Percentiles rank a stretch among this genome's conserved stretches.
Conservation (phyloP, 2,888 invertebrate genomes). For the Hypselothyrea guttata region DNA sequence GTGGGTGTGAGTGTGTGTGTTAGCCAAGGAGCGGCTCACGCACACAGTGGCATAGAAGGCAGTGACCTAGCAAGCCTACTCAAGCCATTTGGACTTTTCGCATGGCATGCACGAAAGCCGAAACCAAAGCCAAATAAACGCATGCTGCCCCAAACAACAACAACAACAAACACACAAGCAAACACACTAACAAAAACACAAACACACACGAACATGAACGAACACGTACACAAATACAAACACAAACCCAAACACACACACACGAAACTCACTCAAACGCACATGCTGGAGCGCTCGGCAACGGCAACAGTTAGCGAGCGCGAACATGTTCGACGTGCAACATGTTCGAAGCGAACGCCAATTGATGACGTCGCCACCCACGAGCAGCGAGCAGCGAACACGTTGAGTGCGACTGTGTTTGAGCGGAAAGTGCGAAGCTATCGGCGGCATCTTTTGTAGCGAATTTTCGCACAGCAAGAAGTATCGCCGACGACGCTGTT, state of each 20-base stretch:
- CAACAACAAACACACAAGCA: conserved; percentile 6
- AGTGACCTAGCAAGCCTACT: conserved; percentile 76
- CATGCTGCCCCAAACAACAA: conserved; percentile 26
- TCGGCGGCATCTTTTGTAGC: conserved; percentile 67
- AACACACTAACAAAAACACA: conserved; percentile 2
- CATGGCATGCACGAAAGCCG: conserved; percentile 54
- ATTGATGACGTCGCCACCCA: conserved; percentile 43
- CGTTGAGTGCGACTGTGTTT: conserved; percentile 58
- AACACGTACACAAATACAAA: neutral
- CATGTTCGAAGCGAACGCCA: conserved; percentile 42
- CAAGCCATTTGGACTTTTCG: conserved; percentile 41
- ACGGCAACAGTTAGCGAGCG: conserved; percentile 68
- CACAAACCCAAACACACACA: neutral
- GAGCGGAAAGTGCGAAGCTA: conserved; percentile 45
- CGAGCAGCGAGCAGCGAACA: conserved; percentile 14
- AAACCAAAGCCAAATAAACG: conserved; percentile 43
- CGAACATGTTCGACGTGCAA: conserved; percentile 30
- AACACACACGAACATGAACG: neutral
- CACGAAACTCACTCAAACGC: neutral
- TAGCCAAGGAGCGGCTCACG: conserved; percentile 28
- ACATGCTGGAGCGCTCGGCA: conserved; percentile 13
- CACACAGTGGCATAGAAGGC: conserved; percentile 27
- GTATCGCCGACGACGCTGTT: conserved; percentile 63
- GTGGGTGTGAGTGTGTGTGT: conserved; percentile 3
- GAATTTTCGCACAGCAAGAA: conserved; percentile 56